A percentile compares a stretch with the other conserved stretches of the same genome.
Conservation (phyloP, 2,888 invertebrate species). For the Capitulum mitella region DNA sequence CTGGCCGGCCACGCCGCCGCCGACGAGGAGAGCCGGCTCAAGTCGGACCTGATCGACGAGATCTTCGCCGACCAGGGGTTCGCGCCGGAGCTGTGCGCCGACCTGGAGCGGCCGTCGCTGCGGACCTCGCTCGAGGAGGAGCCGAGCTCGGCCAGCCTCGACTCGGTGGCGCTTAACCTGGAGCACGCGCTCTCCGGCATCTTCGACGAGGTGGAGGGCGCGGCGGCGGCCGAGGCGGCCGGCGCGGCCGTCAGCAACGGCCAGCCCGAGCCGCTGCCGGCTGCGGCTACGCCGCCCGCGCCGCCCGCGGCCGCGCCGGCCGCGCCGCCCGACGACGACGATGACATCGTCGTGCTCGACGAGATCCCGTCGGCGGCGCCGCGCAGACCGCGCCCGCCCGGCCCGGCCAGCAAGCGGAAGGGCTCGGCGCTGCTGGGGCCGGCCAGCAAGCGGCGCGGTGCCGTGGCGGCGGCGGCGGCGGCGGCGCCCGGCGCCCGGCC, state of each 20-base stretch:
- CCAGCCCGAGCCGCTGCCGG: no score
- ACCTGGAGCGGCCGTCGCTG: not conserved
- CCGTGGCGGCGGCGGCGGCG: not conserved
- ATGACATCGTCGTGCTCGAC: not conserved
- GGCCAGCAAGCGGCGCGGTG: no score
- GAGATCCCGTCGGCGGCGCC: not conserved
- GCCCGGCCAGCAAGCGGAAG: not conserved
- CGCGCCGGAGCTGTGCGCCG: not conserved
- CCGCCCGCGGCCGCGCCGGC: not conserved
- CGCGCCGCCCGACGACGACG: not conserved
- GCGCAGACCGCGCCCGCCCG: not conserved
- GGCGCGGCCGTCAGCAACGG: not conserved
- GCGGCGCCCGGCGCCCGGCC: not conserved
- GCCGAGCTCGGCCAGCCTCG: not conserved
- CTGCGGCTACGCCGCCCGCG: not conserved
- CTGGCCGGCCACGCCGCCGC: not conserved
- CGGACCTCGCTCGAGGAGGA: conserved; percentile 5
- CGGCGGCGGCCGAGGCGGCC: not conserved
- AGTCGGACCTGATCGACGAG: not conserved
- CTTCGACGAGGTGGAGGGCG: not conserved
- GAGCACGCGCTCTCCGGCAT: not conserved
- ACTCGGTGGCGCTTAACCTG: not conserved
- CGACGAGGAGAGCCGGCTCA: not conserved
- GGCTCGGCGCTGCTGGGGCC: no score
- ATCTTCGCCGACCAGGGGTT: not conserved